Base-by-base conservation (phyloP, 2,888 invertebrate species). In the Caenorhabditis panamensis region DNA sequence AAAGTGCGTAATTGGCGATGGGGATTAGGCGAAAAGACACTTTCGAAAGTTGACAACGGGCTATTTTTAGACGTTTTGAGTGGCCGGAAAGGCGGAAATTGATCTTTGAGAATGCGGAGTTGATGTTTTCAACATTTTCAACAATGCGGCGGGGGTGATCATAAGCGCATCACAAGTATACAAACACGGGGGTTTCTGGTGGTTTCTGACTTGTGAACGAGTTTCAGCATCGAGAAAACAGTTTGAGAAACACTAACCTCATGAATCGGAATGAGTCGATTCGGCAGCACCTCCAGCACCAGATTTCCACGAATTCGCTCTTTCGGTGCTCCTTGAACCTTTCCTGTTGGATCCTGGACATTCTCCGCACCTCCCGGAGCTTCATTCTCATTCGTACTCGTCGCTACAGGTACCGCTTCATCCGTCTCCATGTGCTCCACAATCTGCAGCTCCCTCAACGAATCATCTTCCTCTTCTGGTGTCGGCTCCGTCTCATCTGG, bases 201-300 rank as follows among this genome's bases (percentile, higher is more conserved):
- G n/a, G n/a, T n/a, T n/a, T n/a, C n/a, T n/a, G n/a, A n/a, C n/a
- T n/a, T n/a, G n/a, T n/a, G n/a, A n/a, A n/a, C n/a, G n/a, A n/a
- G n/a, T n/a, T n/a, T n/a, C n/a, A n/a, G n/a, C n/a, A n/a, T n/a
- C n/a, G n/a, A n/a, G n/a, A n/a, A n/a, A n/a, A n/a, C n/a, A n/a
- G n/a, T n/a, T 31, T 31, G 31, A 9, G 31, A 9, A 31, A 13
- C 41, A 41, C 41, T 47, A 24, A 86, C 95, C 80, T 94, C 90
- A 86, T 93, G 94, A 16, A 81, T 90, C 82, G 75, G 88, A 66
- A 89, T 87, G 26, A 66, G 64, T 8, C 67, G 68, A 28, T 77
- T 77, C 6, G 89, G 83, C 9, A 91, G 79, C 16, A 84, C 80
- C 36, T 90, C 90, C 18, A 90, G 81, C 49, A 85, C 82, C 28